These are phyloP conservation scores for Chamaetylas fuelleborni DNA, from an alignment of 2,113 vertebrate genomes.

Conservation along the genomic window DNA sequence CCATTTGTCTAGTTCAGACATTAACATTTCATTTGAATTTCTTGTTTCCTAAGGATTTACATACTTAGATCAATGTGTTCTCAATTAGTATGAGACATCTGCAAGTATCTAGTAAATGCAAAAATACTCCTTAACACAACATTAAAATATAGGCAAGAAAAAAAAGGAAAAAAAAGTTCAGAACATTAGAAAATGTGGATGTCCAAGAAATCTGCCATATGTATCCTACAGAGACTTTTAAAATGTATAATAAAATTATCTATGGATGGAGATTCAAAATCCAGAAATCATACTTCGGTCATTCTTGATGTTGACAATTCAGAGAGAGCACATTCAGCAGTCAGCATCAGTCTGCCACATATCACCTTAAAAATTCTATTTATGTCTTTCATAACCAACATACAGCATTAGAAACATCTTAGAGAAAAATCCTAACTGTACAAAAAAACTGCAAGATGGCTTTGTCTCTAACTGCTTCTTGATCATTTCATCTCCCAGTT, in stretches of 20 bases:
- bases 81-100: not conserved
- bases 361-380: not conserved
- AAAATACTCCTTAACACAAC: not conserved
- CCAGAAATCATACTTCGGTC: not conserved
- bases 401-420: not conserved
- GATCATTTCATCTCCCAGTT: not conserved
- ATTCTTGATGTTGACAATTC: not conserved
- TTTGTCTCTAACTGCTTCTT: not conserved
- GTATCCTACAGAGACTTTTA: not conserved
- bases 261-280: not conserved
- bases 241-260: not conserved
- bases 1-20: not conserved
- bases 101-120: not conserved
- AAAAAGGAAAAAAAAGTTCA: fast-evolving
- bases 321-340: not conserved
- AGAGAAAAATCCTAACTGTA: not conserved
- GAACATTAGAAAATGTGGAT: not conserved
- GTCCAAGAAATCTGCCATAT: not conserved
- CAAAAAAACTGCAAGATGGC: not conserved
- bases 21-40: not conserved
- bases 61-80: not conserved
- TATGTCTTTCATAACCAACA: not conserved
- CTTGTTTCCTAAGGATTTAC: not conserved
- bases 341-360: not conserved
- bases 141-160: not conserved